Base-by-base conservation (phyloP, 1,140 invertebrate genomes). In the Akabosia matsudoensis region DNA sequence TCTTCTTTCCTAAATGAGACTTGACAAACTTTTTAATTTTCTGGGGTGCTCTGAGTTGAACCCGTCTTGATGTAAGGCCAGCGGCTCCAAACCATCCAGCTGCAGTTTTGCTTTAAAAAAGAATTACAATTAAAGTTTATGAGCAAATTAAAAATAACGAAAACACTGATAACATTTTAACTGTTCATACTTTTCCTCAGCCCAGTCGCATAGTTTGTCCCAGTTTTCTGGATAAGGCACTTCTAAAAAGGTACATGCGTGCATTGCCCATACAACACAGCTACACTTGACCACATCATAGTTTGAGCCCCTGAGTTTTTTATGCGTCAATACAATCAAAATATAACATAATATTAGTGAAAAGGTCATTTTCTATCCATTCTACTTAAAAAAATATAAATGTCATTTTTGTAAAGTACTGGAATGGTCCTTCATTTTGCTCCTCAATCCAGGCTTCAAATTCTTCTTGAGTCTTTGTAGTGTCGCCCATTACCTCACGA, bases 401-500 rank as follows among this genome's bases (percentile, higher is more conserved):
- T 30, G 2, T 70, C 7, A 70, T 31, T 3, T 70, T 61, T 16
- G 14, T 4, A 13, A 22, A 13, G 54, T 37, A 79, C 78, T 70
- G 33, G 34, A 76, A 79, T 24, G 61, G 33, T 26, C 37, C 73
- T 18, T 76, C 45, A 31, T 81, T 76, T 37, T 67, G 34, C n/a
- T 78, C 76, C 13, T 33, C 74, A 0, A 81, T 33, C 80, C 80
- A 81, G n/a, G 18, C 45, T 67, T 81, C 76, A 74, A 81, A 81
- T 73, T 71, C 78, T 33, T 81, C 78, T 24, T 77, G 56, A 18
- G 52, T 56, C 18, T 64, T 76, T 0, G 14, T 26, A 1, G 80
- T 79, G 0, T 37, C 64, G 14, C 80, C 80, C 14, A 81, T 16
- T 52, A 4, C 16, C 24, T 81, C 80, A 0, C 71, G 16, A 71